phyloP scores from a whole-genome alignment of 2,888 invertebrate species.

The Heliconius ethilla region DNA sequence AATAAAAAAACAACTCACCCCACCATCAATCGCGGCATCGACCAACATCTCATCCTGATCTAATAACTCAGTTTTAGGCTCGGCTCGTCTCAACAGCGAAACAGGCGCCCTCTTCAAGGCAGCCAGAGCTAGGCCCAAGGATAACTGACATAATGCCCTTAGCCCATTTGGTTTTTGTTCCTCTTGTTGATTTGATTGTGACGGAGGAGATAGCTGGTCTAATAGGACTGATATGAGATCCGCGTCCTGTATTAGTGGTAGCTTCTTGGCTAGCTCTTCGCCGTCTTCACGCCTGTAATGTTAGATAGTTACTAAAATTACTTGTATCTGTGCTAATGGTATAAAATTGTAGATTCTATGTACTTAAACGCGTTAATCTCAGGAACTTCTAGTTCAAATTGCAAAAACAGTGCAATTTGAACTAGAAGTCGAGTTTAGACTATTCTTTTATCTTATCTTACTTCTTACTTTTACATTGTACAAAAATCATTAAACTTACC shows the following conservation, averaged over 20 bases:
- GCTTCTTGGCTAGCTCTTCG: conserved; percentile 85
- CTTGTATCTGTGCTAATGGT: too few species aligned
- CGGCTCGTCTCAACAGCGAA: conserved; percentile 57
- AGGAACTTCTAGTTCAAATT: too few species aligned
- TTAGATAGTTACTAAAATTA: neutral
- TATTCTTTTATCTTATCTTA: too few species aligned
- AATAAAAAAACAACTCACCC: conserved; percentile 56
- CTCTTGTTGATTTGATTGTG: conserved; percentile 48
- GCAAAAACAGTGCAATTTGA: too few species aligned
- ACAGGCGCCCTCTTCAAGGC: conserved; percentile 73
- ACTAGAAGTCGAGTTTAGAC: too few species aligned
- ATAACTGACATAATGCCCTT: conserved; percentile 67
- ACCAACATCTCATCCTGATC: conserved; percentile 91
- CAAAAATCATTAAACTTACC: conserved; percentile 52
- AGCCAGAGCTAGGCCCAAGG: conserved; percentile 66
- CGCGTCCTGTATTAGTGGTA: conserved; percentile 85
- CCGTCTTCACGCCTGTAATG: conserved; percentile 85
- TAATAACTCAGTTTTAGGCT: conserved; percentile 61
- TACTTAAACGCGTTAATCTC: too few species aligned
- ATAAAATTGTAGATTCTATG: too few species aligned
- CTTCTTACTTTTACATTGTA: too few species aligned
- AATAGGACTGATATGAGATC: conserved; percentile 80
- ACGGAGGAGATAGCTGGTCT: conserved; percentile 72
- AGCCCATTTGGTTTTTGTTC: conserved; percentile 54
- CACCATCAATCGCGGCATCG: conserved; percentile 89